A percentile compares a stretch with the other conserved stretches of the same genome.
These are phyloP conservation scores for Diglossa brunneiventris DNA, from an alignment of 2,113 vertebrate species.

Conservation along the genomic window DNA sequence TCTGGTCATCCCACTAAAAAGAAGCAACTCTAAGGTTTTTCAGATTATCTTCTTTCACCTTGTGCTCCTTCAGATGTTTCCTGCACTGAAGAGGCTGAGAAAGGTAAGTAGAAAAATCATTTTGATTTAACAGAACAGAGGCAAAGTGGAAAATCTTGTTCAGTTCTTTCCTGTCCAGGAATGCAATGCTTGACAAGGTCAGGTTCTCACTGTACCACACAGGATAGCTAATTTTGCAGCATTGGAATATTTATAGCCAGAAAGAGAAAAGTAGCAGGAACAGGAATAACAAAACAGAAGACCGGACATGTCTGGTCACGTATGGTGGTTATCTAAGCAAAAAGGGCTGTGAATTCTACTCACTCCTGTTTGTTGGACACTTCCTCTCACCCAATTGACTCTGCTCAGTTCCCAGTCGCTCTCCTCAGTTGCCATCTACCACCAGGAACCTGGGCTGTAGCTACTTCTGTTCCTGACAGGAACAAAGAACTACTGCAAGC, in stretches of 20 bases:
- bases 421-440: not conserved
- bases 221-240: not conserved
- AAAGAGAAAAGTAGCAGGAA: not conserved
- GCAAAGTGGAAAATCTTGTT: not conserved
- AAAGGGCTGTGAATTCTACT: not conserved
- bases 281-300: not conserved
- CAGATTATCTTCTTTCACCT: not conserved
- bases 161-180: conserved; percentile 10
- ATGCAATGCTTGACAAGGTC: conserved; percentile 22
- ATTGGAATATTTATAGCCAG: not conserved
- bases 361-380: not conserved
- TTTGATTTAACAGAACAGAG: not conserved
- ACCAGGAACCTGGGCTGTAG: not conserved
- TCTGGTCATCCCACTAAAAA: not conserved
- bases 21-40: not conserved
- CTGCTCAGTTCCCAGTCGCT: not conserved
- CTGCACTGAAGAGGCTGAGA: not conserved
- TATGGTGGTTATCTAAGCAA: not conserved
- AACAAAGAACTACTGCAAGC: not conserved
- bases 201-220: not conserved
- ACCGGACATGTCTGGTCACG: not conserved
- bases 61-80: not conserved
- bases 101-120: not conserved
- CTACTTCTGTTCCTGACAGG: not conserved
- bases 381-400: not conserved